Conservation (phyloP, 1,140 invertebrate genomes). For the Bicyclus anynana region DNA sequence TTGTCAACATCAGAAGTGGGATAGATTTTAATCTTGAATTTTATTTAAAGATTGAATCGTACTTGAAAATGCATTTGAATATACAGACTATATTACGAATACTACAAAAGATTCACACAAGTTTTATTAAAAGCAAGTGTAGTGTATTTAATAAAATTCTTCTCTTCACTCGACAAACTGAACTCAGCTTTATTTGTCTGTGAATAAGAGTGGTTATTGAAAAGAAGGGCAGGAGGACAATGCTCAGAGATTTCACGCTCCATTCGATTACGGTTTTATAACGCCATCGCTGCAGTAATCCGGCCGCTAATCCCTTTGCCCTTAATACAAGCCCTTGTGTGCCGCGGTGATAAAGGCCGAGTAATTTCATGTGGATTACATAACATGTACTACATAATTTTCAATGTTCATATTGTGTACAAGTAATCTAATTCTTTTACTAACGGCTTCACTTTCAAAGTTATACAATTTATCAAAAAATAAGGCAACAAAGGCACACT, state of each 20-base stretch:
- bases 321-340: constrained; percentile 25
- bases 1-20: background rate
- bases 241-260: background rate
- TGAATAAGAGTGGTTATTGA: background rate
- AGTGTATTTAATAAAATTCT: background rate
- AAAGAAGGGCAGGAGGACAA: background rate
- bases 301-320: constrained; percentile 29
- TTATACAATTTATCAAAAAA: too few species aligned
- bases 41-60: too few species aligned
- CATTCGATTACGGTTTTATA: constrained; percentile 16
- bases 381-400: background rate
- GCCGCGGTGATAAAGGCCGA: constrained; percentile 13
- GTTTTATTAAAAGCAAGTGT: background rate
- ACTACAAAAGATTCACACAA: background rate
- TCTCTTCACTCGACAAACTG: too few species aligned
- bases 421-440: too few species aligned
- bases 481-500: too few species aligned
- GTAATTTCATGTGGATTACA: constrained; percentile 9
- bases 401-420: background rate
- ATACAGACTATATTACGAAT: background rate
- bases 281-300: constrained; percentile 20
- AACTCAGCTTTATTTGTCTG: background rate
- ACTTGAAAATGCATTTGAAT: background rate
- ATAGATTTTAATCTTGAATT: background rate
- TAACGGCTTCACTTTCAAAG: too few species aligned